Evolutionary conservation across 2,888 invertebrate genomes (phyloP).

Genomic region (Invenusta paracnida): DNA sequence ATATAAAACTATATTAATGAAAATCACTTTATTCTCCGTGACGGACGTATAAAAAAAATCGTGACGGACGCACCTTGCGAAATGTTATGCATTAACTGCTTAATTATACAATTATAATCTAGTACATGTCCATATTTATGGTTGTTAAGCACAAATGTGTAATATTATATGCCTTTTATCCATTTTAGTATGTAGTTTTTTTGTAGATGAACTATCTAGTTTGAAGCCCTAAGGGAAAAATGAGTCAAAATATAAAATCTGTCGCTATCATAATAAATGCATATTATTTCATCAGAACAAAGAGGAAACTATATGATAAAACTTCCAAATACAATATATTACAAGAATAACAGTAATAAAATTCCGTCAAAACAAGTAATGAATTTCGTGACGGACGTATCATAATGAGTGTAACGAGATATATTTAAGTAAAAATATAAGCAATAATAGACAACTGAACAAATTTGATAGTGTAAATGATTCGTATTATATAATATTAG

Average conservation of each 20-base stretch:
- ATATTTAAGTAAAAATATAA: not conserved
- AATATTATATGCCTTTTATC: constrained; percentile 25
- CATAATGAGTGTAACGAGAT: constrained; percentile 1
- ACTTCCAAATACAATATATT: constrained; percentile 16
- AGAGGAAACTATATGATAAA: constrained; percentile 2
- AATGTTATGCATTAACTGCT: not conserved
- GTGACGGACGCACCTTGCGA: too few relatives aligned
- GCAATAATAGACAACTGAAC: constrained; percentile 11
- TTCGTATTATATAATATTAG: not conserved
- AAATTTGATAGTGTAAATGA: not conserved
- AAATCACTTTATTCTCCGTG: too few relatives aligned
- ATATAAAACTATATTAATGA: too few relatives aligned
- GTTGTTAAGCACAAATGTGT: constrained; percentile 10
- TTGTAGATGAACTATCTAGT: constrained; percentile 27
- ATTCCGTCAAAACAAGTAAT: constrained; percentile 13
- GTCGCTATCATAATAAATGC: constrained; percentile 12
- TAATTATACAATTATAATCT: constrained; percentile 18
- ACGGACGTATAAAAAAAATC: too few relatives aligned
- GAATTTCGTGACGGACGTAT: constrained; percentile 18
- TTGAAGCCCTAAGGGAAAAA: not conserved
- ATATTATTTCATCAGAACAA: constrained; percentile 27
- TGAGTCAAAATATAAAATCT: constrained; percentile 26
- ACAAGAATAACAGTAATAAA: constrained; percentile 23
- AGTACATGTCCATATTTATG: constrained; percentile 3
- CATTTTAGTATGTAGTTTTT: constrained; percentile 15